A percentile compares a stretch with the other conserved stretches of the same genome.
Conservation (phyloP, 2,888 invertebrate species). For the Cephus sareptanus region DNA sequence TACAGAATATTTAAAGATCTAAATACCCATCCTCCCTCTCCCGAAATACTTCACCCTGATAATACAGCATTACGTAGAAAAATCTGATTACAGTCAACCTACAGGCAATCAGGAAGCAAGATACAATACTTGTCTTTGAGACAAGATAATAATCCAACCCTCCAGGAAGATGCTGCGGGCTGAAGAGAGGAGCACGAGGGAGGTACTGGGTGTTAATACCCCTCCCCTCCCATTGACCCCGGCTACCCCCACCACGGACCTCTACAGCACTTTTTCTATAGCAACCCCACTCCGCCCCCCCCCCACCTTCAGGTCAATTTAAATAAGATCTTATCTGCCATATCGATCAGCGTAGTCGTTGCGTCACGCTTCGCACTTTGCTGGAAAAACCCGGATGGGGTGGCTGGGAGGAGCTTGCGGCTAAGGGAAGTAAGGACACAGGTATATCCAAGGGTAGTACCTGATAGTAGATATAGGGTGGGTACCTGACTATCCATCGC, state of each 20-base stretch:
- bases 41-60: constrained; percentile 11
- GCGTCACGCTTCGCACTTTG: constrained; percentile 17
- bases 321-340: constrained; percentile 40
- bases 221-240: no score
- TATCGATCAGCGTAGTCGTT: constrained; percentile 33
- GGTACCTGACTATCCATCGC: no score
- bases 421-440: neutral
- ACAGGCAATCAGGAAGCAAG: constrained; percentile 16
- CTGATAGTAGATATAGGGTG: no score
- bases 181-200: constrained; percentile 11
- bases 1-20: no score
- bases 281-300: no score
- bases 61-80: constrained; percentile 47
- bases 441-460: no score
- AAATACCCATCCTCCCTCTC: no score
- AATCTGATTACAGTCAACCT: constrained; percentile 42
- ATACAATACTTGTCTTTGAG: no score
- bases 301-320: constrained; percentile 24
- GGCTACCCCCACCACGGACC: no score
- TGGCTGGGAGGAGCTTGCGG: no score
- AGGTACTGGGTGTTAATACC: no score
- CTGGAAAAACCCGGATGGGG: constrained; percentile 2
- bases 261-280: no score
- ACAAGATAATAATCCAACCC: constrained; percentile 14
- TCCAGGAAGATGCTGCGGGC: constrained; percentile 25